Evolutionary conservation across 64 coral and sea anemone genomes (phyloP).

Genomic region (Stichodactyla mertensii): DNA sequence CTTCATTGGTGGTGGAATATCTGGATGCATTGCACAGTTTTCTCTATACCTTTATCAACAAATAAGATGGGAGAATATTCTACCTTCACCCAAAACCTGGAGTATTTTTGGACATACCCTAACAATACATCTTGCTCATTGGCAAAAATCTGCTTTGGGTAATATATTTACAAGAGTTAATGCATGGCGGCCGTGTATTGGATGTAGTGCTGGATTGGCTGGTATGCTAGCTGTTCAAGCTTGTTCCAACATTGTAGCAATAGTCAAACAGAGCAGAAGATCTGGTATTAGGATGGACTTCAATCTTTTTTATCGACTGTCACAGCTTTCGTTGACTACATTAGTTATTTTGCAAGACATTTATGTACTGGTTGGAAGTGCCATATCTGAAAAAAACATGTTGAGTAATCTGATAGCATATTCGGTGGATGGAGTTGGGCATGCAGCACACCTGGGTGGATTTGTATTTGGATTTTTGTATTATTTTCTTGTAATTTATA

Average conservation of each 20-base stretch:
- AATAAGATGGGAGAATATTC: slow-evolving; percentile 56
- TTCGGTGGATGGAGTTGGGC: slow-evolving; percentile 75
- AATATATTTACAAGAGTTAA: slow-evolving; percentile 61
- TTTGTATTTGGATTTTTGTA: slow-evolving; percentile 77
- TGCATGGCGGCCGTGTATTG: slow-evolving; percentile 62
- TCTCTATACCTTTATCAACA: slow-evolving; percentile 73
- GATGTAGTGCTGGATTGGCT: slow-evolving; percentile 75
- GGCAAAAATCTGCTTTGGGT: slow-evolving; percentile 39
- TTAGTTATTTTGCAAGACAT: slow-evolving; percentile 46
- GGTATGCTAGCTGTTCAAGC: slow-evolving; percentile 67
- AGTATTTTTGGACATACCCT: slow-evolving; percentile 41
- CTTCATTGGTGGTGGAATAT: slow-evolving; percentile 73
- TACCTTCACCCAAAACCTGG: slow-evolving; percentile 66
- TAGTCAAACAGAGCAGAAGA: slow-evolving; percentile 49
- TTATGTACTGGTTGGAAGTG: slow-evolving; percentile 49
- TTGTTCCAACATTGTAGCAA: slow-evolving; percentile 59
- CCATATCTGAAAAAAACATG: slow-evolving; percentile 43
- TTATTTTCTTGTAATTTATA: slow-evolving; percentile 43
- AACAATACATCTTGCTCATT: slow-evolving; percentile 31
- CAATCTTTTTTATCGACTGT: slow-evolving; percentile 52
- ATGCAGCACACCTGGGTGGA: slow-evolving; percentile 80
- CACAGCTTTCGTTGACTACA: slow-evolving; percentile 40
- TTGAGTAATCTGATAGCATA: slow-evolving; percentile 64
- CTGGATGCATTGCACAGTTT: slow-evolving; percentile 70
- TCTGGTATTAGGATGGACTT: slow-evolving; percentile 23